Conservation (phyloP, 1,140 invertebrate genomes). For the Hormaphis cornu region DNA sequence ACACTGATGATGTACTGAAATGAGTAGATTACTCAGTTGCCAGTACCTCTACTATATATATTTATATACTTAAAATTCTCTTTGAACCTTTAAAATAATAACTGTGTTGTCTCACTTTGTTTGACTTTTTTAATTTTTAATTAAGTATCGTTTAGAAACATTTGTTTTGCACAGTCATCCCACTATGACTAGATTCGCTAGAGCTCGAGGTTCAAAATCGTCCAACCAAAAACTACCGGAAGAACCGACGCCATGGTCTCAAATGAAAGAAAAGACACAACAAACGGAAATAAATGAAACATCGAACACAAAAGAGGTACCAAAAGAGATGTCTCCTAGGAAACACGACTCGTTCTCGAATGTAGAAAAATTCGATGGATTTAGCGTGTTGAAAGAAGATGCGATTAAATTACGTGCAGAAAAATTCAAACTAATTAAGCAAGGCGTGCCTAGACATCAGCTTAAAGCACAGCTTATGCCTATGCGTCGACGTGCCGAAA, state of each 20-base stretch:
- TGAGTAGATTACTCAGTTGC: no score
- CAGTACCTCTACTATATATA: no score
- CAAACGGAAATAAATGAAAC: conserved; percentile 35
- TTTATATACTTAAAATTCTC: no score
- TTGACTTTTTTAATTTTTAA: no score
- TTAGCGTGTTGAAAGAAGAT: conserved; percentile 61
- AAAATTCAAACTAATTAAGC: conserved; percentile 53
- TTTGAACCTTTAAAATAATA: no score
- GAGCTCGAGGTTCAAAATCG: conserved; percentile 62
- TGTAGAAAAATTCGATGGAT: conserved; percentile 56
- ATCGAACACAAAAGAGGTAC: conserved; percentile 50
- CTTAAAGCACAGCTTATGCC: conserved; percentile 56
- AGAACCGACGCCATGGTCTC: conserved; percentile 59
- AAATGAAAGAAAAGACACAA: conserved; percentile 51
- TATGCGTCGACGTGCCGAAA: conserved; percentile 61
- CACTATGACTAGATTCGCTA: conserved; percentile 63
- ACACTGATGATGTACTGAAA: no score
- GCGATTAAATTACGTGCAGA: conserved; percentile 53
- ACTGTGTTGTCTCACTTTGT: no score
- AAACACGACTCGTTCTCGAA: conserved; percentile 16
- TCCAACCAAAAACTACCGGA: conserved; percentile 58
- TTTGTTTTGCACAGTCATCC: neutral
- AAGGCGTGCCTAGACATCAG: conserved; percentile 59
- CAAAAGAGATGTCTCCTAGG: conserved; percentile 26
- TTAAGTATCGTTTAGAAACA: no score